phyloP scores from a whole-genome alignment of 2,888 invertebrate species.

The Halictus ligatus region DNA sequence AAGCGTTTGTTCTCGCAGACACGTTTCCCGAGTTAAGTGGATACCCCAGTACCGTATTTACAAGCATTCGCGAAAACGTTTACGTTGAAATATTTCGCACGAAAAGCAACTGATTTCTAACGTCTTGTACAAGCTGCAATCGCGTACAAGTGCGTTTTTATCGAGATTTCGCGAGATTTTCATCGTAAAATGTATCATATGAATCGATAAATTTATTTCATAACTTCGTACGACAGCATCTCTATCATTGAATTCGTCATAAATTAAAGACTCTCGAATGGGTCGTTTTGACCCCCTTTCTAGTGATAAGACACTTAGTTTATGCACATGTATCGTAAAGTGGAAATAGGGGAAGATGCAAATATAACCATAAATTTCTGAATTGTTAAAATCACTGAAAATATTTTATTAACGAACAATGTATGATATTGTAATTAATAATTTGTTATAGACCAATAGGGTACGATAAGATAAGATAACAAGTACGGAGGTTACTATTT shows the following conservation, averaged over 20 bases:
- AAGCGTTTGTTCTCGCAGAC: background rate
- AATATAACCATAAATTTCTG: background rate
- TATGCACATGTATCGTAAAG: background rate
- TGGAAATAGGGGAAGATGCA: background rate
- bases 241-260: background rate
- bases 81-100: background rate
- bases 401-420: background rate
- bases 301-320: background rate
- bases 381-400: background rate
- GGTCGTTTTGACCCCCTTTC: background rate
- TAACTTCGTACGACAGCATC: too few relatives aligned
- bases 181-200: too few relatives aligned
- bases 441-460: background rate
- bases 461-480: background rate
- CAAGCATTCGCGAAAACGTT: background rate
- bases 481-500: background rate
- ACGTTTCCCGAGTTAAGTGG: background rate
- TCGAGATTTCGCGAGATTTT: background rate
- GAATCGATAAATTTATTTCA: too few relatives aligned
- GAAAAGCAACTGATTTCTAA: background rate
- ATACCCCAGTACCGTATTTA: background rate
- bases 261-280: background rate
- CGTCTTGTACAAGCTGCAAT: background rate
- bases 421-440: constrained; percentile 2
- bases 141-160: background rate